Evolutionary conservation across 2,888 invertebrate species (phyloP).

Genomic region (Carabus problematicus): DNA sequence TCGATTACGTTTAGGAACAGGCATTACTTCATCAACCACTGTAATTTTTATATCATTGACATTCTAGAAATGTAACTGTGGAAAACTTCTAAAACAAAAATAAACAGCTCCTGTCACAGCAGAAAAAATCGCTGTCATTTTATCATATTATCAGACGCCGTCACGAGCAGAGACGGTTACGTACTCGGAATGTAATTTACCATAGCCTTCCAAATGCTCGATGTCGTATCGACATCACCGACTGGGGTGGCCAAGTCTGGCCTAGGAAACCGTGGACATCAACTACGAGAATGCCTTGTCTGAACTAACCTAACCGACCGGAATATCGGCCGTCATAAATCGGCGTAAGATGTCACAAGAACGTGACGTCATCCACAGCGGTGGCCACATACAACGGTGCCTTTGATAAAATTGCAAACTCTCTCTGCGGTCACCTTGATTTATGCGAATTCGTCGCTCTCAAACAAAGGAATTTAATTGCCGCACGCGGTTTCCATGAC

Average conservation of each 20-base stretch:
- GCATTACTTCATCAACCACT: too few relatives aligned
- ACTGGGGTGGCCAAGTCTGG: constrained; percentile 2
- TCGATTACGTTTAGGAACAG: too few relatives aligned
- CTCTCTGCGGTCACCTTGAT: constrained; percentile 20
- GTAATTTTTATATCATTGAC: too few relatives aligned
- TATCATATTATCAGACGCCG: constrained; percentile 6
- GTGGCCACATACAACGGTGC: constrained; percentile 11
- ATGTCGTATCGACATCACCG: neutral
- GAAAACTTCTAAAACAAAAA: too few relatives aligned
- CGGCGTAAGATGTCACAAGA: constrained; percentile 28
- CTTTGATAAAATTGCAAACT: neutral
- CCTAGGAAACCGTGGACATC: neutral
- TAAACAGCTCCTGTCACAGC: too few relatives aligned
- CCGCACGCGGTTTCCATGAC: constrained; percentile 11
- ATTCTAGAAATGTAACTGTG: too few relatives aligned
- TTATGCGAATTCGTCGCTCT: constrained; percentile 24
- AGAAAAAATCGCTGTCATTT: neutral
- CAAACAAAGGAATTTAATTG: constrained; percentile 35
- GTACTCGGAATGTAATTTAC: constrained; percentile 11
- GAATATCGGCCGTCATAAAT: constrained; percentile 31
- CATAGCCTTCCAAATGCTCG: neutral
- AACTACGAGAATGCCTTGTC: too few relatives aligned
- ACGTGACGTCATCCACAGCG: constrained; percentile 8
- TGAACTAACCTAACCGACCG: constrained; percentile 19
- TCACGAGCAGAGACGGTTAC: neutral